Percentiles rank a stretch among this genome's conserved stretches.
Evolutionary conservation across 1,140 invertebrate genomes (phyloP).

Genomic region (Drosophila bifasciata): DNA sequence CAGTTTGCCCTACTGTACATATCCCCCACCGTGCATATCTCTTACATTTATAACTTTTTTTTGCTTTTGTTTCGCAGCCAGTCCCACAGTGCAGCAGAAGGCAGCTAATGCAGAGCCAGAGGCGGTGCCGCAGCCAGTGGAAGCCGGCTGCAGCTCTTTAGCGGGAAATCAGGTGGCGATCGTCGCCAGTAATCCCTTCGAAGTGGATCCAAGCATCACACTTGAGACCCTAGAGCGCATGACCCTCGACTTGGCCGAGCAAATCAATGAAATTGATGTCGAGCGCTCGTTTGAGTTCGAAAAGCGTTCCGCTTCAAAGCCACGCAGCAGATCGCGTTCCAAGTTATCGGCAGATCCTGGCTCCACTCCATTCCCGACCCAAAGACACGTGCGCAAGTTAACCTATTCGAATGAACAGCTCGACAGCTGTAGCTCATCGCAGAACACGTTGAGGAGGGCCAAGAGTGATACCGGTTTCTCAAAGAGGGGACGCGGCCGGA

Average conservation of each 20-base stretch:
- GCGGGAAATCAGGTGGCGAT: constrained; percentile 11
- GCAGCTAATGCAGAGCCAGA: constrained; percentile 12
- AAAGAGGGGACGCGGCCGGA: constrained; percentile 12
- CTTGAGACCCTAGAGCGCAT: constrained; percentile 57
- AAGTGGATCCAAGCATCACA: constrained; percentile 43
- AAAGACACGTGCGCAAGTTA: constrained; percentile 57
- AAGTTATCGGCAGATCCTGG: constrained; percentile 24
- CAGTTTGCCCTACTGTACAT: neutral
- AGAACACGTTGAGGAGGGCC: constrained; percentile 19
- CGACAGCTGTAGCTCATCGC: constrained; percentile 5
- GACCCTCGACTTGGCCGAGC: constrained; percentile 49
- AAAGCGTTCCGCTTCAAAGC: constrained; percentile 61
- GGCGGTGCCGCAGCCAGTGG: neutral
- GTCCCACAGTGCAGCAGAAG: constrained; percentile 19
- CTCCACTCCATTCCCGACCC: neutral
- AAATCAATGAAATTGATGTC: constrained; percentile 60
- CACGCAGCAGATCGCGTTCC: constrained; percentile 43
- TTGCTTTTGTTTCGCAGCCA: constrained; percentile 56
- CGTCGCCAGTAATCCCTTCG: constrained; percentile 14
- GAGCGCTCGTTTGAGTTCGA: constrained; percentile 59
- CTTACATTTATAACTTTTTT: constrained; percentile 55
- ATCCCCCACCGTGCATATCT: neutral
- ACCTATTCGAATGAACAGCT: constrained; percentile 62
- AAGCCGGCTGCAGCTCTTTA: constrained; percentile 9
- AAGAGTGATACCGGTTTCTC: constrained; percentile 33